Evolutionary conservation across 1,140 invertebrate species (phyloP), one percentile per base, ranked within the genome.

Genomic region (Drosophila arawakana): DNA sequence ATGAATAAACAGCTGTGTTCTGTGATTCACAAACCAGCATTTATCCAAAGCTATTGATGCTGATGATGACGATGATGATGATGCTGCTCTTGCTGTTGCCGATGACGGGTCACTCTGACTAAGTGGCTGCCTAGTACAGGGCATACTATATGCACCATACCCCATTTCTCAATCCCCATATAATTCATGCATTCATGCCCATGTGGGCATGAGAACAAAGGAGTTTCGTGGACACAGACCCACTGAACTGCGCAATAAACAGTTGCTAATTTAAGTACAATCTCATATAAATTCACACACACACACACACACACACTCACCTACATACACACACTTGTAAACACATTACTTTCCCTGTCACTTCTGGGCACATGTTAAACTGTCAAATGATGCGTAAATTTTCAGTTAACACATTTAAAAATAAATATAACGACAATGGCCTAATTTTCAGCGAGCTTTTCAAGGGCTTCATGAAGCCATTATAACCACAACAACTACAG

Each of bases 331-430:
- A 47, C 0, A 0, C 41, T 43, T 7, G 2, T 4, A 43, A 11
- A 13, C 41, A 13, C 39, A 43, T 11, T 30, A 30, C 25, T 30
- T 30, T 43, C 39, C 11, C 10, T 43, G 39, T n/a, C 9, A 11
- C 39, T 41, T 11, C 3, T 41, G 25, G 25, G 11, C n/a, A 15
- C 21, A 25, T 43, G 43, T 44, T 43, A 49, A 49, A 65, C n/a
- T 46, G 58, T 25, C 71, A 72, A 63, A 69, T 73, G 71, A 67
- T 73, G 83, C 83, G 80, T 86, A 70, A 49, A 70, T 39, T 74
- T 30, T 74, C 59, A 73, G 78, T 86, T 76, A 81, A 61, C 74
- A 63, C 81, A 77, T 72, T 76, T 80, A 65, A 63, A 74, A 80
- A 88, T 78, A 80, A 5, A 30, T 5, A 88, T 78, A 74, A 66